Conservation (phyloP, 2,797 vertebrate genomes). For the Gambelia wislizenii region DNA sequence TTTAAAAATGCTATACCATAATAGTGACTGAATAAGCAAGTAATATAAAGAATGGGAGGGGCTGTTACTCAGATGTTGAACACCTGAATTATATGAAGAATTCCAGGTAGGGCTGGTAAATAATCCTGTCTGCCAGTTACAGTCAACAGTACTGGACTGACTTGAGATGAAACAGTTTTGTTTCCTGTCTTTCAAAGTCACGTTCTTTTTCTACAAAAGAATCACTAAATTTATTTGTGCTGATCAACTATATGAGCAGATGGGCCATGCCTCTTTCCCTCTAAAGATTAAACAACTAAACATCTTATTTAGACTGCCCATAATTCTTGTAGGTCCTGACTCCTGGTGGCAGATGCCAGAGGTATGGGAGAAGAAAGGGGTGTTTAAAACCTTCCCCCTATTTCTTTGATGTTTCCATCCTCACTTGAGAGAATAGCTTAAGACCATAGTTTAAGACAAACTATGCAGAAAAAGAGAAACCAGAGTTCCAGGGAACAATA, state of each 20-base stretch:
- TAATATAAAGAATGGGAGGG: not conserved
- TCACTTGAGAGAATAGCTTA: not conserved
- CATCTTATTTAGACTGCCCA: not conserved
- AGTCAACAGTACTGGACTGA: not conserved
- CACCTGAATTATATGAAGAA: not conserved
- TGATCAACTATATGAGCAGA: not conserved
- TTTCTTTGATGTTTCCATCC: not conserved
- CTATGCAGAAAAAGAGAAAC: not conserved
- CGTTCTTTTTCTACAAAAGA: not conserved
- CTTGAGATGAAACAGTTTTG: no score
- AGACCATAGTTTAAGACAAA: not conserved
- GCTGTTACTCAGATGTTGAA: not conserved
- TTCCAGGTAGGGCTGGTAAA: not conserved
- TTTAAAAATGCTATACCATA: not conserved
- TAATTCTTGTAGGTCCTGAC: not conserved
- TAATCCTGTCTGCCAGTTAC: not conserved
- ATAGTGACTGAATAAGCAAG: not conserved
- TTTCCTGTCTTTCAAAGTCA: no score
- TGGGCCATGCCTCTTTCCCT: not conserved
- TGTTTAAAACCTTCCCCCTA: not conserved
- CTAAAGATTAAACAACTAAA: not conserved
- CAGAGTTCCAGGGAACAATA: not conserved
- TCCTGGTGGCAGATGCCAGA: not conserved
- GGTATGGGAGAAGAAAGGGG: not conserved
- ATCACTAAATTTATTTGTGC: not conserved